Base-by-base conservation (phyloP, 2,888 invertebrate species). In the Drosophila prolongata region DNA sequence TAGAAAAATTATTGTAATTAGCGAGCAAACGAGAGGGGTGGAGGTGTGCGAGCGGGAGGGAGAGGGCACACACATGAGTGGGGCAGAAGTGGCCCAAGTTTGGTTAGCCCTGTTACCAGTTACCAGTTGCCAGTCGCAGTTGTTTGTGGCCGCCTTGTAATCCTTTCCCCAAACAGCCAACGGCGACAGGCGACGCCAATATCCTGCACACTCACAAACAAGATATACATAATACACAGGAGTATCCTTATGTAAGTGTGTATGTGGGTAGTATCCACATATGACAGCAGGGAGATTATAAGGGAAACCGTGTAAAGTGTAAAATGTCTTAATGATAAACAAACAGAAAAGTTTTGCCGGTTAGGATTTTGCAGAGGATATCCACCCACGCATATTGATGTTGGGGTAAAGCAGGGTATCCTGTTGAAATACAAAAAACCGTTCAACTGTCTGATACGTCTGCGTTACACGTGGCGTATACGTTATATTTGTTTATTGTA, bases 241-340 rank as follows among this genome's bases (percentile, higher is more conserved):
- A n/a, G 50, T 9, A 34, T 19, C 30, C 35, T 19, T 13, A 14
- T 9, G 43, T n/a, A 16, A 24, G 27, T 19, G 14, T 8, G 14
- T 27, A 2, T 37, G 16, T 42, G 37, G 27, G 34, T 58, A n/a
- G 53, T 27, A 64, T 40, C 65, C 65, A 82, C 81, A 79, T 79
- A 79, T 79, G 86, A 80, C 78, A 75, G 56, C 62, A 61, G 65
- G 85, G 73, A 81, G 84, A 87, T 87, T 87, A 87, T 83, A 75
- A 87, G 78, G 79, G 83, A 78, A 81, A 82, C 79, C 77, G 79
- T 86, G 78, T 76, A 78, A 75, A 83, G 64, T 76, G 86, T 78
- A 86, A 85, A 85, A 86, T 83, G 84, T 86, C 85, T 86, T 86
- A 86, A 86, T 86, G 85, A 86, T 86, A 86, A 86, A 86, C 88